Base-by-base conservation (phyloP, 1,140 invertebrate genomes). In the Caenorhabditis latens region DNA sequence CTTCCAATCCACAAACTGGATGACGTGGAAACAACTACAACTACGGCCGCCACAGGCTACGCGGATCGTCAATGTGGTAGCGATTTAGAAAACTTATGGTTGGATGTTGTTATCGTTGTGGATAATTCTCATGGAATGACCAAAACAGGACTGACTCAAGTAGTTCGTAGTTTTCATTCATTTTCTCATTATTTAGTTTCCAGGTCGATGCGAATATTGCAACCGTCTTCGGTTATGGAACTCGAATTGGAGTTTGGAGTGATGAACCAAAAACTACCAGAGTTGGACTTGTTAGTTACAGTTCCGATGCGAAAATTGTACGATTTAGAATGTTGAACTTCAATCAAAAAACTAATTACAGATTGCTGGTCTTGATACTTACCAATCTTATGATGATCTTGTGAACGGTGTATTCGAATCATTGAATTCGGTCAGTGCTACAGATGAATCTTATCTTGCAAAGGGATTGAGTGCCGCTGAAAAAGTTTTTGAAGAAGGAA, bases 61-160 rank as follows among this genome's bases (percentile, higher is more conserved):
- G 8, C 16, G 13, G 65, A 67, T 43, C 8, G 65, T 4, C 3
- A 14, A 43, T 67, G 65, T 67, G 65, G 40, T 43, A 42, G 16
- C 6, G 42, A 67, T 67, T 43, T 67, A 13, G 16, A 4, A 1
- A 67, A 67, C 16, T 16, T 67, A 2, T 67, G 65, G 65, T 43
- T 67, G 65, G 65, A 67, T 67, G 65, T 67, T 14, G 42, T 67
- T 14, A 4, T 19, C 8, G 65, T 67, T 42, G 65, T 67, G 0
- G 65, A 67, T 16, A 67, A 67, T 14, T 58, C 57, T 67, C 40
- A 14, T 9, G 65, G 42, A 43, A 43, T 67, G 65, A 43, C 65
- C 40, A 67, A 43, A 0, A 9, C 0, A 0, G n/a, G 65, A 43
- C 8, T 67, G 0, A 67, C 32, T 8, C n/a, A 24, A 40, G 65